phyloP scores from a whole-genome alignment of 1,140 invertebrate species.

The Andrena cerasifolii region DNA sequence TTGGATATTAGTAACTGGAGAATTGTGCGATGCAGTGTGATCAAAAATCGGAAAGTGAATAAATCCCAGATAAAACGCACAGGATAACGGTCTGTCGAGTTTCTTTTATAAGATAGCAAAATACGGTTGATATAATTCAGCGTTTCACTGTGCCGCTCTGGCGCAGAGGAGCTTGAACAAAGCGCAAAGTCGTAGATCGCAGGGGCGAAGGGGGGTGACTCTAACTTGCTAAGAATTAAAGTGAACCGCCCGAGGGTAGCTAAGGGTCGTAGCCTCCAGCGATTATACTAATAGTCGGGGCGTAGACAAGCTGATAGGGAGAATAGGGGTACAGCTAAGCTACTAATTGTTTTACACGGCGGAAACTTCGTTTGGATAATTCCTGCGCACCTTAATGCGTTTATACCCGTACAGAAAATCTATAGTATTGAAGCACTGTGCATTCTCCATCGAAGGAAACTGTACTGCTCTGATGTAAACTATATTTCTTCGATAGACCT shows the following conservation, averaged over 20 bases:
- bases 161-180: conserved; percentile 21
- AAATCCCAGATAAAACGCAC: not conserved
- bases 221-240: conserved; percentile 72
- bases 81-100: too few relatives aligned
- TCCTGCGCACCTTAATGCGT: conserved; percentile 43
- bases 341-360: conserved; percentile 68
- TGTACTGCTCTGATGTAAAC: too few relatives aligned
- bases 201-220: conserved; percentile 30
- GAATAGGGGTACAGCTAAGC: conserved; percentile 48
- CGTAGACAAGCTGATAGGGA: conserved; percentile 67
- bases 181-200: conserved; percentile 58
- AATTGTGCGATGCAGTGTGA: conserved; percentile 7
- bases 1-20: not conserved
- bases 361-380: conserved; percentile 64
- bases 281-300: conserved; percentile 73
- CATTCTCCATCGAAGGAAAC: too few relatives aligned
- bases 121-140: not conserved
- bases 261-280: conserved; percentile 68
- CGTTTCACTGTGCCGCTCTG: conserved; percentile 2
- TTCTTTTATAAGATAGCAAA: not conserved
- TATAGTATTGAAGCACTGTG: too few relatives aligned
- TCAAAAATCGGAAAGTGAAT: not conserved
- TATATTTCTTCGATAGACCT: too few relatives aligned
- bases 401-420: conserved; percentile 47
- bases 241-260: conserved; percentile 60